Evolutionary conservation across 2,888 invertebrate species (phyloP).

Genomic region (Agonopterix heracliana): DNA sequence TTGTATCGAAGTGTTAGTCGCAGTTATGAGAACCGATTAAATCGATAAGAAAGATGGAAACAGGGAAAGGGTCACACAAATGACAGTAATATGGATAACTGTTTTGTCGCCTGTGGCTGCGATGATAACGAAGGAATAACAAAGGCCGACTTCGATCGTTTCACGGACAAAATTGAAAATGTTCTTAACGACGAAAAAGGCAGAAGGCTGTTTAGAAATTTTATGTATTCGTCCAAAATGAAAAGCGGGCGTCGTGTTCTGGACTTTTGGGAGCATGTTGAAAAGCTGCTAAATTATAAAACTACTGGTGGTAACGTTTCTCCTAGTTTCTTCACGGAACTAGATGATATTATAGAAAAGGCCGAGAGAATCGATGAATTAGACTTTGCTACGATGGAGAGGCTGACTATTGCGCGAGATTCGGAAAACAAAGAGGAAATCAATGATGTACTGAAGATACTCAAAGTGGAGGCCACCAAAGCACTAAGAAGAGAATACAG

Average conservation of each 20-base stretch:
- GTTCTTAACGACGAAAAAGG: slow-evolving; percentile 66
- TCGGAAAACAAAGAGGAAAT: slow-evolving; percentile 52
- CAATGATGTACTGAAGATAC: slow-evolving; percentile 40
- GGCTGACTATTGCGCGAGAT: slow-evolving; percentile 44
- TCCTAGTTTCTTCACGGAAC: slow-evolving; percentile 42
- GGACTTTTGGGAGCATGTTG: slow-evolving; percentile 61
- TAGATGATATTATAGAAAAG: slow-evolving; percentile 51
- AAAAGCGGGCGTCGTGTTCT: slow-evolving; percentile 51
- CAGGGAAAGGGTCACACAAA: slow-evolving; percentile 32
- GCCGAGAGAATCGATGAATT: slow-evolving; percentile 61
- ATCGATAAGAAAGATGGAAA: slow-evolving; percentile 52
- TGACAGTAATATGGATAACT: slow-evolving; percentile 62
- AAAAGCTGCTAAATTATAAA: slow-evolving; percentile 46
- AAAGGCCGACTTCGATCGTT: slow-evolving; percentile 67
- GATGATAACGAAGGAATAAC: slow-evolving; percentile 59
- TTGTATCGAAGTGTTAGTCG: slow-evolving; percentile 5
- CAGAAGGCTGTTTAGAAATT: slow-evolving; percentile 60
- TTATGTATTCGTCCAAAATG: slow-evolving; percentile 61
- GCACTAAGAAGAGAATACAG: slow-evolving; percentile 56
- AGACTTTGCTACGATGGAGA: slow-evolving; percentile 62
- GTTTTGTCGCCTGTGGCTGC: slow-evolving; percentile 67
- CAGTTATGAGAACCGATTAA: slow-evolving; percentile 15
- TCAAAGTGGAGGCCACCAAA: slow-evolving; percentile 60
- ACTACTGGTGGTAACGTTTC: slow-evolving; percentile 48
- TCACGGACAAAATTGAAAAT: slow-evolving; percentile 70